Evolutionary conservation across 35 echinoderm and acorn worm species (phyloP).

Genomic region (Ptychodera flava): DNA sequence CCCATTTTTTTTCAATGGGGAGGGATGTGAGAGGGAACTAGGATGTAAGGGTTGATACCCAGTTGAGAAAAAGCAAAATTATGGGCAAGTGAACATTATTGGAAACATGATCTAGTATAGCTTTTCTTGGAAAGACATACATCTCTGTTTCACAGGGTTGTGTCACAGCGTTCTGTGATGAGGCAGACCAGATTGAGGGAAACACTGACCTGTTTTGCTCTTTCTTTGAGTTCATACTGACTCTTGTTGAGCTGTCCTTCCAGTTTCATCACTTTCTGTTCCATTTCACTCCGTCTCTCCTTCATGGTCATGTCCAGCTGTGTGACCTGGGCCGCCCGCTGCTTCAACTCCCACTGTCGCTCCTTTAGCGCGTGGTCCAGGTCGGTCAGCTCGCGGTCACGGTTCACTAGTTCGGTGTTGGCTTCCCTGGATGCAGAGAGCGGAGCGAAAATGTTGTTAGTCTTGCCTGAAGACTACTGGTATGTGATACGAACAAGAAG

Average conservation of each 20-base stretch:
- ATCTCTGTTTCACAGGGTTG: too few species aligned
- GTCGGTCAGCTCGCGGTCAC: conserved; percentile 65
- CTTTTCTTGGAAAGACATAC: too few species aligned
- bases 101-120: too few species aligned
- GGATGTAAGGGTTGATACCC: too few species aligned
- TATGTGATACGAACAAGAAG: neutral
- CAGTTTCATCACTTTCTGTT: conserved; percentile 39
- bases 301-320: conserved; percentile 80
- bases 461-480: neutral
- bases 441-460: too few species aligned
- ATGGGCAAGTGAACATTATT: too few species aligned
- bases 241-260: conserved; percentile 37
- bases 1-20: too few species aligned
- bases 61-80: too few species aligned
- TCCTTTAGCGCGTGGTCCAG: conserved; percentile 70
- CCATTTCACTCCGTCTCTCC: conserved; percentile 51
- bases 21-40: too few species aligned
- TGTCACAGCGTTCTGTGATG: too few species aligned
- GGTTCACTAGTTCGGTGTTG: conserved; percentile 54
- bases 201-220: conserved; percentile 36
- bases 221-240: conserved; percentile 56
- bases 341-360: conserved; percentile 63
- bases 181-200: too few species aligned
- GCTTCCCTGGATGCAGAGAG: conserved; percentile 45
- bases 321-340: conserved; percentile 68